Evolutionary conservation across 2,113 vertebrate species (phyloP).

Genomic region (Pandion haliaetus): DNA sequence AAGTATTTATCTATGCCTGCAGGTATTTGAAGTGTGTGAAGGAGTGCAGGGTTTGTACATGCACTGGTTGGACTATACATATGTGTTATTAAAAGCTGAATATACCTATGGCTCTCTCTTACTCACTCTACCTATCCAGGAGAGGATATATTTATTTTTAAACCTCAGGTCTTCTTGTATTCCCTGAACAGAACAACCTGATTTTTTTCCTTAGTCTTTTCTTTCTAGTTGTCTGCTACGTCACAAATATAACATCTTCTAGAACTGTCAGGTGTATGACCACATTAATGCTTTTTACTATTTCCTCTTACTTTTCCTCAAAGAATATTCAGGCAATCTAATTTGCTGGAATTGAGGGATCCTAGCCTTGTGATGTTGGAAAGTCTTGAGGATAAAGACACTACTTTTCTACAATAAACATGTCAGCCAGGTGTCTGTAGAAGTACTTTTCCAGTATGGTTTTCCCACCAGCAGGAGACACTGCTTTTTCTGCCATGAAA

Average conservation of each 20-base stretch:
- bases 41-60: conserved; percentile 57
- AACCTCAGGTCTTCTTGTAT: background rate
- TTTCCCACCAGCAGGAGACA: background rate
- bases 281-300: background rate
- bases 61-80: conserved; percentile 10
- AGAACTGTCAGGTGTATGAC: background rate
- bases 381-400: background rate
- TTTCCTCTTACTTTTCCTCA: background rate
- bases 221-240: background rate
- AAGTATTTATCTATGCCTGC: conserved; percentile 58
- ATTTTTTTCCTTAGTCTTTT: background rate
- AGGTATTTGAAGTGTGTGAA: conserved; percentile 54
- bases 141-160: background rate
- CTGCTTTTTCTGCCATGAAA: background rate
- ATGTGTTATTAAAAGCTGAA: conserved; percentile 27
- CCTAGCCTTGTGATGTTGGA: background rate
- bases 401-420: background rate
- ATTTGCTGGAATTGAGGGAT: background rate
- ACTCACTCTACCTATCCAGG: background rate
- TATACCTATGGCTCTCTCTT: background rate
- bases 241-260: background rate
- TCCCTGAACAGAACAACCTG: background rate
- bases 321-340: background rate
- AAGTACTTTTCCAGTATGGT: background rate
- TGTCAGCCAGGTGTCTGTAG: background rate